Evolutionary conservation across 2,113 vertebrate species (phyloP).

Genomic region (Sinocyclocheilus maitianheensis): DNA sequence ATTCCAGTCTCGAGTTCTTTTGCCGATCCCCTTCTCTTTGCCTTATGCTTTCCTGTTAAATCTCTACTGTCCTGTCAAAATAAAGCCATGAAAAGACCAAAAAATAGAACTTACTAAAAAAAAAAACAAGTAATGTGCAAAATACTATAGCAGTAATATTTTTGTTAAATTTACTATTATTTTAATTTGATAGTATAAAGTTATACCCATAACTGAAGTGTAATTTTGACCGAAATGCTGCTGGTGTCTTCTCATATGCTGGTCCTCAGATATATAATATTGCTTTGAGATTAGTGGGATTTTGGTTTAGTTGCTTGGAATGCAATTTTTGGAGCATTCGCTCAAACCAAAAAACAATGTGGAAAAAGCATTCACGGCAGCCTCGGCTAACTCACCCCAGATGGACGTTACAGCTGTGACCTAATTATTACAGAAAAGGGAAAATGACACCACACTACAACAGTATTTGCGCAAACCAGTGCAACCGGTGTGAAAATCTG

Average conservation of each 20-base stretch:
- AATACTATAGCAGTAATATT: too few species aligned
- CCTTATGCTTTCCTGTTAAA: too few species aligned
- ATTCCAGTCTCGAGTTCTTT: too few species aligned
- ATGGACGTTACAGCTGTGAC: slow-evolving; percentile 9
- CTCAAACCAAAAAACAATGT: background rate
- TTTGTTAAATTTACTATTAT: too few species aligned
- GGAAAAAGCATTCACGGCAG: slow-evolving; percentile 1
- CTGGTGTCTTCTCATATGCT: background rate
- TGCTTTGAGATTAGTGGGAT: background rate
- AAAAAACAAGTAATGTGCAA: too few species aligned
- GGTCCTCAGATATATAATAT: background rate
- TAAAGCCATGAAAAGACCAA: too few species aligned
- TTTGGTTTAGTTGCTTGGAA: background rate
- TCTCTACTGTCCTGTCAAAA: too few species aligned
- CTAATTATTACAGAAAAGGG: slow-evolving; percentile 26
- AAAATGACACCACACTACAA: slow-evolving; percentile 4
- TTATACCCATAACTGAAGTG: background rate
- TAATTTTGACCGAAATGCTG: background rate
- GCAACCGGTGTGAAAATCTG: background rate
- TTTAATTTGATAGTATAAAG: too few species aligned
- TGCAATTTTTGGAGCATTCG: background rate
- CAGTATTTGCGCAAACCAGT: background rate
- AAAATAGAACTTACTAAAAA: too few species aligned
- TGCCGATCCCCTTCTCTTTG: too few species aligned
- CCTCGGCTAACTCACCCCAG: slow-evolving; percentile 3